A percentile compares a stretch with the other conserved stretches of the same genome.
phyloP scores from a whole-genome alignment of 2,113 vertebrate species.

The Pristiophorus japonicus region DNA sequence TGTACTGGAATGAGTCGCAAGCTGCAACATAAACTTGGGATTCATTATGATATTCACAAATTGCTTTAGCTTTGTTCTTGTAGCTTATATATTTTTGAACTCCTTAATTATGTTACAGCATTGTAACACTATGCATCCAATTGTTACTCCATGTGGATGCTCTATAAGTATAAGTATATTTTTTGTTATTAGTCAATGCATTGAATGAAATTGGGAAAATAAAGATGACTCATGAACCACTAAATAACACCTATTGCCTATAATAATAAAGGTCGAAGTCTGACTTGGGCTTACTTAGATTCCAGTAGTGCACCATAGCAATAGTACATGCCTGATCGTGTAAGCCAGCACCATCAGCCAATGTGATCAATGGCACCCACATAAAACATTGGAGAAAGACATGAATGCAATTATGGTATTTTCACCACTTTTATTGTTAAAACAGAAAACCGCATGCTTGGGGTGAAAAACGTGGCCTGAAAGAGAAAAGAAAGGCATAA shows the following conservation, averaged over 20 bases:
- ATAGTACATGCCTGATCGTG: background rate
- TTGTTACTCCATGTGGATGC: background rate
- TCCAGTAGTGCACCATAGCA: background rate
- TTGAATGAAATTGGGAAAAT: background rate
- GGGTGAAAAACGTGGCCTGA: background rate
- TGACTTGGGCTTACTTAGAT: background rate
- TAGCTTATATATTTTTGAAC: background rate
- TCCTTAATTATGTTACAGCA: no score
- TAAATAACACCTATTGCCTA: background rate
- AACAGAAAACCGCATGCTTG: background rate
- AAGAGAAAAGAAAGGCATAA: background rate
- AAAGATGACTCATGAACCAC: background rate
- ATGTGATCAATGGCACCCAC: background rate
- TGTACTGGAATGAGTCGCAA: background rate
- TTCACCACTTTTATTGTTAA: background rate
- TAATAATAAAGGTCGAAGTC: background rate
- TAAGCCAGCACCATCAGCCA: background rate
- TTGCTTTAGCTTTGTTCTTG: background rate
- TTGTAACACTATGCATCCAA: background rate
- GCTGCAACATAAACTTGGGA: background rate
- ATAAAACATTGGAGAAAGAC: background rate
- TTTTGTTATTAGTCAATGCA: background rate
- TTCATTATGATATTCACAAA: background rate
- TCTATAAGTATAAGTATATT: background rate
- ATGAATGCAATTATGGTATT: background rate